Evolutionary conservation across 2,113 vertebrate genomes (phyloP).

Genomic region (Sialia sialis): DNA sequence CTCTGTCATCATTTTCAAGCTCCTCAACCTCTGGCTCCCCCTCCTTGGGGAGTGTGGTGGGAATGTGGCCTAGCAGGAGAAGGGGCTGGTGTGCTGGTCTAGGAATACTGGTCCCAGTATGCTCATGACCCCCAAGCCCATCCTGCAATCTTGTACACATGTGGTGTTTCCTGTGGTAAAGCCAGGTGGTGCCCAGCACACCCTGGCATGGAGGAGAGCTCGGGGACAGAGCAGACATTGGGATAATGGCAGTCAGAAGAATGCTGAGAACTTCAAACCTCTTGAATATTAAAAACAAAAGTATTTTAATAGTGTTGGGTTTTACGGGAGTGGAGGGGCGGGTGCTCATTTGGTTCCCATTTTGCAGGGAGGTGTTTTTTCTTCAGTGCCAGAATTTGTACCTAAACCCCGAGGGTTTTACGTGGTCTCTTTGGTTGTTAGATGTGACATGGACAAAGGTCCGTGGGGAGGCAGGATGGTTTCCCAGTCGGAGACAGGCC

Average conservation of each 20-base stretch:
- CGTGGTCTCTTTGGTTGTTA: neutral
- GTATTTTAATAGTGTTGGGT: conserved; percentile 74
- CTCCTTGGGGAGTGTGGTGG: neutral
- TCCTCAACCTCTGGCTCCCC: neutral
- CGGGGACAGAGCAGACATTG: neutral
- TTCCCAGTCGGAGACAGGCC: neutral
- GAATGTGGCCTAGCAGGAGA: neutral
- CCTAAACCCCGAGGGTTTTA: conserved; percentile 67
- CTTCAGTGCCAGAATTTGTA: conserved; percentile 72
- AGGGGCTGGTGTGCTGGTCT: neutral
- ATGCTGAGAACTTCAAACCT: conserved; percentile 62
- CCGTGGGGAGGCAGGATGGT: accelerated
- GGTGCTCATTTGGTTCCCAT: conserved; percentile 4
- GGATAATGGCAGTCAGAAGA: neutral
- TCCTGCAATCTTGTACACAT: neutral
- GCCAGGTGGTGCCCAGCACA: neutral
- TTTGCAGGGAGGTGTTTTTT: conserved; percentile 36
- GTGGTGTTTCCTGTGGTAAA: conserved; percentile 77
- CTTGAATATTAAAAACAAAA: conserved; percentile 72
- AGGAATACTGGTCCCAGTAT: neutral
- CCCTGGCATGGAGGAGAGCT: neutral
- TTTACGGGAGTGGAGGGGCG: neutral
- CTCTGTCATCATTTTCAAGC: neutral
- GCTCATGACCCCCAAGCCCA: neutral
- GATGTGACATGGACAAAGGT: neutral